These are phyloP conservation scores for Florisuga fusca DNA, from an alignment of 2,797 vertebrate species.

Conservation along the genomic window DNA sequence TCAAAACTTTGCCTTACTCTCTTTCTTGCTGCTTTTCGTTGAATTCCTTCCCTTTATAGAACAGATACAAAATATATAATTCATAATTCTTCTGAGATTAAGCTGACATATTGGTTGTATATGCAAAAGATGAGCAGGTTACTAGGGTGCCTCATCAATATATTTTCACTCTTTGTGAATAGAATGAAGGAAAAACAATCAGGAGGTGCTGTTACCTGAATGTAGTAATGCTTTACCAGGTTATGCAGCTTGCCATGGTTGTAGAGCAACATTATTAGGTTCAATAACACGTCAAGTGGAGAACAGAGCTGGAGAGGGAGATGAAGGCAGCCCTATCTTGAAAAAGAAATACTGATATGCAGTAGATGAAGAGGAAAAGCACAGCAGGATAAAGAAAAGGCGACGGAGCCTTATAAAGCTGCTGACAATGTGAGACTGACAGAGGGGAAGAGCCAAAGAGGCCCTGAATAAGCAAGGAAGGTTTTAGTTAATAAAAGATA, in stretches of 20 bases:
- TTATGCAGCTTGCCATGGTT: background rate
- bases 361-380: background rate
- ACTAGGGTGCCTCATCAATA: background rate
- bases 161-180: conserved; percentile 24
- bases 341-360: conserved; percentile 21
- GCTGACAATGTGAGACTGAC: conserved; percentile 7
- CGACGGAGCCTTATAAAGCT: conserved; percentile 13
- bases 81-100: background rate
- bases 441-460: background rate
- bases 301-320: conserved; percentile 16
- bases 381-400: background rate
- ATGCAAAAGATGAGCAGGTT: background rate
- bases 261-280: conserved; percentile 19
- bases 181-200: conserved; percentile 38
- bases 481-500: background rate
- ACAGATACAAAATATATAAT: background rate
- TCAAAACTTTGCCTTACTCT: background rate
- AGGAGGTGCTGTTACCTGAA: conserved; percentile 22
- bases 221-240: conserved; percentile 19
- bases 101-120: background rate
- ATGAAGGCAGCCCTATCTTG: conserved; percentile 34
- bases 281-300: conserved; percentile 42
- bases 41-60: background rate
- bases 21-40: background rate
- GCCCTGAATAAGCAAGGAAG: background rate